phyloP scores from a whole-genome alignment of 2,888 invertebrate genomes.

The Lumbricus terrestris region DNA sequence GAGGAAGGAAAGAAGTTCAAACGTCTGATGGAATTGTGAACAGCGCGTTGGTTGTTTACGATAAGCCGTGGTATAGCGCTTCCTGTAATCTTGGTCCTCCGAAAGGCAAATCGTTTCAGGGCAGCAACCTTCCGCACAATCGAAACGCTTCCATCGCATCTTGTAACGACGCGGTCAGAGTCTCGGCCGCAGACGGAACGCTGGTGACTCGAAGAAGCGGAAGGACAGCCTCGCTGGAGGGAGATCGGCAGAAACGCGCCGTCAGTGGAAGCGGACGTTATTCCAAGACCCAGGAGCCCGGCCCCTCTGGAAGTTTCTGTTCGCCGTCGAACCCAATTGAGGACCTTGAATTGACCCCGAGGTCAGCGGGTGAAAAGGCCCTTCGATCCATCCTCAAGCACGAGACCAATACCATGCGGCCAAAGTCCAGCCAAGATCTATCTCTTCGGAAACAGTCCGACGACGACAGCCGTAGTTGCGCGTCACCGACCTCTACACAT shows the following conservation, averaged over 20 bases:
- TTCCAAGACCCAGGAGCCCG: neutral
- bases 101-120: neutral
- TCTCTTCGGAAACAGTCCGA: neutral
- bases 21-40: neutral
- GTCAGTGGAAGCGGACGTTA: neutral
- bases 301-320: neutral
- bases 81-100: neutral
- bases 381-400: conserved; percentile 11
- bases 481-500: neutral
- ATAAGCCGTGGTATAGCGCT: neutral
- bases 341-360: neutral
- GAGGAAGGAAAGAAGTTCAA: neutral
- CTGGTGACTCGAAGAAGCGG: neutral
- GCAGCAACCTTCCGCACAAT: neutral
- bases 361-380: neutral
- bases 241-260: neutral
- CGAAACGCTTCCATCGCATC: neutral
- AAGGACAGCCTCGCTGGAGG: neutral
- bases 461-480: neutral
- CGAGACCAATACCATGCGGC: neutral
- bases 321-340: neutral
- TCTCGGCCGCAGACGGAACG: neutral
- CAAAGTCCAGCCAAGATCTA: neutral
- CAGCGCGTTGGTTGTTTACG: neutral
- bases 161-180: neutral